These are phyloP conservation scores for Regulus satrapa DNA, from an alignment of 2,113 vertebrate species.

Conservation along the genomic window DNA sequence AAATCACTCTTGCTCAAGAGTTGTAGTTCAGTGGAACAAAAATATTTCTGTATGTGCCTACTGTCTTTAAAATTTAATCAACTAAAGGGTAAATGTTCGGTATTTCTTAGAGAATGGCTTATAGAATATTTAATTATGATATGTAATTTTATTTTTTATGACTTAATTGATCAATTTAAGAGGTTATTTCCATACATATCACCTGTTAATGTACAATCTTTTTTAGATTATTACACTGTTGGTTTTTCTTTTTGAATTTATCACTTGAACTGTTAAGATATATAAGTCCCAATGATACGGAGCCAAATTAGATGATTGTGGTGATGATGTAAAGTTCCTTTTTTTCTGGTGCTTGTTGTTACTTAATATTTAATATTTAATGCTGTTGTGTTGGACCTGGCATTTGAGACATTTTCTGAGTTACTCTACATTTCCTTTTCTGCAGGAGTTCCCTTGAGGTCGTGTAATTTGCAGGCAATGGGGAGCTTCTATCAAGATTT, in stretches of 20 bases:
- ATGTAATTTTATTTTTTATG: background rate
- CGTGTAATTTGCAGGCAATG: conserved; percentile 48
- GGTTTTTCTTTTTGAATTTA: background rate
- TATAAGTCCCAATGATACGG: background rate
- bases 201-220: background rate
- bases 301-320: conserved; percentile 8
- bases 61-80: background rate
- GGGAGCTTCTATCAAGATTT: conserved; percentile 55
- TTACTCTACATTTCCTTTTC: background rate
- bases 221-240: background rate
- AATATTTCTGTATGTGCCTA: background rate
- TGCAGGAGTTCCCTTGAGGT: background rate
- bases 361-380: conserved; percentile 56
- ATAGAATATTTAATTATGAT: background rate
- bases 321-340: background rate
- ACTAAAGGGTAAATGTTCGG: background rate
- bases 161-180: background rate
- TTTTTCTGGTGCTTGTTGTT: background rate
- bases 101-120: background rate
- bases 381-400: background rate
- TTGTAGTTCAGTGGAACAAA: background rate
- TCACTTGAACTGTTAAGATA: background rate
- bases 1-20: background rate
- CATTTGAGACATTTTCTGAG: background rate
- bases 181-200: background rate